phyloP scores from a whole-genome alignment of 1,140 invertebrate species.

The Trachymyrmex cornetzi region DNA sequence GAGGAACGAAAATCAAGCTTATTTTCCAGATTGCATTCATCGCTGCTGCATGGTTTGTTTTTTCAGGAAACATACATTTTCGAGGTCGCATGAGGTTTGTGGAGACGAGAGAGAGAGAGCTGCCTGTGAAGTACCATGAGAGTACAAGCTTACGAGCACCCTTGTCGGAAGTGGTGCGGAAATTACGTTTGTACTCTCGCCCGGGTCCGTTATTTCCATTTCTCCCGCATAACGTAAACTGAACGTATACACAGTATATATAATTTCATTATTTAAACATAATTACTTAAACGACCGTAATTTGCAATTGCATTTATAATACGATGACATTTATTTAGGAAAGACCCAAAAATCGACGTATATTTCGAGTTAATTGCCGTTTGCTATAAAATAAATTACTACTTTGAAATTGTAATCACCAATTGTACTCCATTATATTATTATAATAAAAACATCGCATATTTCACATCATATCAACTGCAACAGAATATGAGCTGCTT shows the following conservation, averaged over 20 bases:
- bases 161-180: conserved; percentile 59
- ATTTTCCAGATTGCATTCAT: conserved; percentile 59
- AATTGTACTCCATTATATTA: background rate
- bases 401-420: background rate
- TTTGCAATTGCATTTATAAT: conserved; percentile 33
- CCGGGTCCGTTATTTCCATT: conserved; percentile 55
- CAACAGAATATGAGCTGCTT: too few relatives aligned
- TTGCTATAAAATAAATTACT: conserved; percentile 19
- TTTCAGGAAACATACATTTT: conserved; percentile 58
- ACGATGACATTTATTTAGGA: conserved; percentile 26
- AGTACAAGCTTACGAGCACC: conserved; percentile 55
- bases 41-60: conserved; percentile 32
- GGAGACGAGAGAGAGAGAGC: conserved; percentile 40
- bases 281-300: conserved; percentile 29
- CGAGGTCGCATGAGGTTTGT: conserved; percentile 40
- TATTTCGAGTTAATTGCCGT: background rate
- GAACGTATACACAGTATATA: background rate
- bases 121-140: conserved; percentile 50
- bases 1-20: conserved; percentile 22
- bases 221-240: conserved; percentile 46
- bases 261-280: conserved; percentile 52
- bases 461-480: background rate
- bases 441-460: background rate
- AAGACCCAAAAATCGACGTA: background rate
- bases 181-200: conserved; percentile 53